A percentile compares a stretch with the other conserved stretches of the same genome.
These are phyloP conservation scores for Lithodes maja DNA, from an alignment of 2,888 invertebrate species.

Conservation along the genomic window DNA sequence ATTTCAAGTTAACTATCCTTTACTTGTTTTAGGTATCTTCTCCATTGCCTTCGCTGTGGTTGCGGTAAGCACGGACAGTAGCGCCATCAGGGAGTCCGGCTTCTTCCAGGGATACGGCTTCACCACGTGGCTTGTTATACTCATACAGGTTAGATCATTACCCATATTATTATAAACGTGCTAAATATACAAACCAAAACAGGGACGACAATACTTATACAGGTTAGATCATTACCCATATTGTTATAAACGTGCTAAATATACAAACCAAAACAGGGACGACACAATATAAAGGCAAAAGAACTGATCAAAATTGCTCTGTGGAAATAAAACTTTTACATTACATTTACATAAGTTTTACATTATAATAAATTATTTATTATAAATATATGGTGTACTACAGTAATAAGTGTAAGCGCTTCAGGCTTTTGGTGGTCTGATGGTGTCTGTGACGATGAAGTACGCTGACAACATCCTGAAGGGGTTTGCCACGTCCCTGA, in stretches of 20 bases:
- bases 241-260: no score
- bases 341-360: no score
- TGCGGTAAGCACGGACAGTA: conserved; percentile 75
- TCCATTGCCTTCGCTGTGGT: conserved; percentile 75
- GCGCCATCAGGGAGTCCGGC: conserved; percentile 74
- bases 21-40: conserved; percentile 74
- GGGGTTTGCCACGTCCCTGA: conserved; percentile 78
- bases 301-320: no score
- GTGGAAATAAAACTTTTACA: no score
- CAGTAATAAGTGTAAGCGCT: no score
- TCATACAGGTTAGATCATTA: conserved; percentile 74
- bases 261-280: no score
- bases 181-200: no score
- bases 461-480: conserved; percentile 79
- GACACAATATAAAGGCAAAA: no score
- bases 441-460: conserved; percentile 78
- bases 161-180: no score
- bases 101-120: conserved; percentile 77
- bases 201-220: conserved; percentile 73
- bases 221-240: conserved; percentile 72
- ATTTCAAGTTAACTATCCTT: background rate
- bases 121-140: conserved; percentile 76
- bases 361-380: no score
- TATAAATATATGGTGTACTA: no score
- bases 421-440: conserved; percentile 77